Evolutionary conservation across 2,888 invertebrate genomes (phyloP), one percentile per base, ranked within the genome.

Genomic region (Lymantria dispar): DNA sequence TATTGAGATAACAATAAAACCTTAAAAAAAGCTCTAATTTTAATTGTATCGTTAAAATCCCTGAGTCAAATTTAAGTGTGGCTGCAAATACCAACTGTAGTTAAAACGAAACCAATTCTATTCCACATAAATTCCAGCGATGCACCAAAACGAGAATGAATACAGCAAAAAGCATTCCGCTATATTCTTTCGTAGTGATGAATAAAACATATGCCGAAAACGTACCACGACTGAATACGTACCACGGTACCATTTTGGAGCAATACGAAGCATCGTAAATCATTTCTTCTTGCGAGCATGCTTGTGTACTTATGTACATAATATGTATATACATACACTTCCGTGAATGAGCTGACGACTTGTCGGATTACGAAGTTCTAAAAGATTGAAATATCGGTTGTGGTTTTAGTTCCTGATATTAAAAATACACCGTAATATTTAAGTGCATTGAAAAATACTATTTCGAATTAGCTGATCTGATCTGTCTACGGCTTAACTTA

Each of bases 201-300:
- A 87, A 87, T 87, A 76, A 87, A 77, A 87, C 83, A 87, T 87
- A 72, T 69, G 76, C 85, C 87, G 78, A 87, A 87, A 85, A 64
- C 51, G 70, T 57, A 60, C 55, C 8, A 30, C 50, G 58, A 60
- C 57, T 60, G 57, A 60, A 48, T 64, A 61, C 59, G 59, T 56
- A 62, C 84, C 84, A 73, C 85, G 58, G 59, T 56, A 62, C 84
- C 84, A 73, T 85, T 85, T 74, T 56, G 83, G 80, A 60, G 68
- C 60, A 62, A 52, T 69, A 66, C 63, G 71, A 65, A 64, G 52
- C 63, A 61, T 64, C 75, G 72, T 80, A 74, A 72, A 76, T 80
- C 76, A 74, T 78, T 72, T 52, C 47, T 63, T 49, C 45, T 14
- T 55, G 59, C 54, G 47, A 49, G 47, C 54, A 65, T 64, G 54